These are phyloP conservation scores for Sebastes matsubarae DNA, from an alignment of 2,797 vertebrate species.

Conservation along the genomic window DNA sequence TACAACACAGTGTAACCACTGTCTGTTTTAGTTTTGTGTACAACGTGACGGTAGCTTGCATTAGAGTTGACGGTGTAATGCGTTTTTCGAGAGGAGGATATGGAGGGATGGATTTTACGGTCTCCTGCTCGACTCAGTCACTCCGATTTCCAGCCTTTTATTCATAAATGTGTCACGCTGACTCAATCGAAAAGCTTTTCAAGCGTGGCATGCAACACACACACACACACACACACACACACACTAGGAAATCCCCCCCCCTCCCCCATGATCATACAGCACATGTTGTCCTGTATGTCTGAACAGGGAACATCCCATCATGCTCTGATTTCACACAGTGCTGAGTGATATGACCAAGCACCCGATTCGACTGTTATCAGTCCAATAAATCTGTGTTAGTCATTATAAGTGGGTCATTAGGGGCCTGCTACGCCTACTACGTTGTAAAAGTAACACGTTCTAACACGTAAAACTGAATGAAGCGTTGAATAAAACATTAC, in stretches of 20 bases:
- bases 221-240: neutral
- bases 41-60: neutral
- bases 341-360: neutral
- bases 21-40: neutral
- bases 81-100: neutral
- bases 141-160: constrained; percentile 8
- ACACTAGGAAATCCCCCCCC: neutral
- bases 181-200: constrained; percentile 21
- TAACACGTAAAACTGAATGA: too few species aligned
- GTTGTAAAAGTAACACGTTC: too few species aligned
- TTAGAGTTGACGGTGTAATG: neutral
- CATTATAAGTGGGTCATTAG: too few species aligned
- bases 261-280: neutral
- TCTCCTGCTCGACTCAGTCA: neutral
- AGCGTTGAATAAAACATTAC: too few species aligned
- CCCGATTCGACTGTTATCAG: too few species aligned
- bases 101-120: neutral
- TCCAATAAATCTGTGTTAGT: too few species aligned
- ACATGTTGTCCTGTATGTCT: constrained; percentile 1
- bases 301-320: neutral
- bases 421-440: too few species aligned
- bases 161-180: constrained; percentile 28
- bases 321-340: neutral
- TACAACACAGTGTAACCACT: neutral
- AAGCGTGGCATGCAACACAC: neutral